Evolutionary conservation across 1,140 invertebrate genomes (phyloP).

Genomic region (Brachionus manjavacas): DNA sequence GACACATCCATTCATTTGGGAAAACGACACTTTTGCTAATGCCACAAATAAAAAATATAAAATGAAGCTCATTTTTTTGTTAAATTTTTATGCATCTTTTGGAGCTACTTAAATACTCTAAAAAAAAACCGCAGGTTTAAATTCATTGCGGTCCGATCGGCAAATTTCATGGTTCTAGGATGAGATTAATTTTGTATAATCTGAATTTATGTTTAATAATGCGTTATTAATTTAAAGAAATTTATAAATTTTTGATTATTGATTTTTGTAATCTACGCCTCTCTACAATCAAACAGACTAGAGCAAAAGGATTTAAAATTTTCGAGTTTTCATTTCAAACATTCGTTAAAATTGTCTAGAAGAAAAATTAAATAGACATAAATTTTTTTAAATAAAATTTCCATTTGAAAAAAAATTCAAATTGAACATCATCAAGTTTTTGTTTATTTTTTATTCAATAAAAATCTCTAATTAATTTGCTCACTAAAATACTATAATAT

Average conservation of each 20-base stretch:
- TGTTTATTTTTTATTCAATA: too few relatives aligned
- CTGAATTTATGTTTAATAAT: neutral
- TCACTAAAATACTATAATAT: too few relatives aligned
- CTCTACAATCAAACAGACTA: neutral
- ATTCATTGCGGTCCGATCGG: neutral
- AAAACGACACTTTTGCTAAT: neutral
- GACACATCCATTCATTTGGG: neutral
- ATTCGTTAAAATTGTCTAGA: neutral
- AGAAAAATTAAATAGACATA: neutral
- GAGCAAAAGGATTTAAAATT: neutral
- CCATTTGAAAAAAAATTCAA: too few relatives aligned
- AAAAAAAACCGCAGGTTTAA: neutral
- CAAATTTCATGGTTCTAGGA: neutral
- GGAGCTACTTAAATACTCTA: neutral
- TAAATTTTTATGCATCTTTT: neutral
- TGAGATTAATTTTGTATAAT: neutral
- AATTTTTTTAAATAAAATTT: neutral
- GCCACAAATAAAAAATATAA: neutral
- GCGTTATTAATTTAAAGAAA: neutral
- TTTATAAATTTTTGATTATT: neutral
- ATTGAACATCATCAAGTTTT: too few relatives aligned
- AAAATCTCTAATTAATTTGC: too few relatives aligned
- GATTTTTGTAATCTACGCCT: neutral
- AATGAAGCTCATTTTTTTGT: neutral
- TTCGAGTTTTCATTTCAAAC: neutral